A percentile compares a stretch with the other conserved stretches of the same genome.
phyloP scores from a whole-genome alignment of 2,888 invertebrate species.

The Megamerina dolium region DNA sequence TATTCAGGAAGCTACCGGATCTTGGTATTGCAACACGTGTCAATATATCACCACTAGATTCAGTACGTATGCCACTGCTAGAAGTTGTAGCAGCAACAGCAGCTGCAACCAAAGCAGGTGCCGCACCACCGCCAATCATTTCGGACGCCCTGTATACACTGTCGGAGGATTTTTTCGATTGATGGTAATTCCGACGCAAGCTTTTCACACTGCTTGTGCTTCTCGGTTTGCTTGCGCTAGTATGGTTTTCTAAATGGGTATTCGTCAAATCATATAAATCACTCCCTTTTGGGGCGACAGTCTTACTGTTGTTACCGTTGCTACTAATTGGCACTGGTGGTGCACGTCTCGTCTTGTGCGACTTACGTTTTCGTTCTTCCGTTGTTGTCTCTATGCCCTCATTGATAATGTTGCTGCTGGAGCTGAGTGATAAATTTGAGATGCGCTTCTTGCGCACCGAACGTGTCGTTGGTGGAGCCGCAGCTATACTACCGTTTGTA shows the following conservation, averaged over 20 bases:
- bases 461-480: slow-evolving; percentile 55
- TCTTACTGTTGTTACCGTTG: slow-evolving; percentile 14
- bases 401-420: slow-evolving; percentile 56
- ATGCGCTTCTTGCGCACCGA: slow-evolving; percentile 71
- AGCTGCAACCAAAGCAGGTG: slow-evolving; percentile 14
- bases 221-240: background rate
- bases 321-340: slow-evolving; percentile 49
- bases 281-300: slow-evolving; percentile 1
- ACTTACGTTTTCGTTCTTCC: slow-evolving; percentile 55
- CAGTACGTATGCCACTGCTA: slow-evolving; percentile 33
- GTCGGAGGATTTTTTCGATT: slow-evolving; percentile 23
- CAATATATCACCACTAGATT: slow-evolving; percentile 70
- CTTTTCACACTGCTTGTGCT: slow-evolving; percentile 3
- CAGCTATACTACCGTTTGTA: slow-evolving; percentile 28
- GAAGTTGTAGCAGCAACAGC: slow-evolving; percentile 22
- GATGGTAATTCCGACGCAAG: slow-evolving; percentile 7
- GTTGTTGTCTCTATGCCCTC: slow-evolving; percentile 50
- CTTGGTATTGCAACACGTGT: slow-evolving; percentile 82
- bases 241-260: background rate
- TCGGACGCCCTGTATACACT: slow-evolving; percentile 24
- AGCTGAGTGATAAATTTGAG: slow-evolving; percentile 57
- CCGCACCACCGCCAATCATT: slow-evolving; percentile 17
- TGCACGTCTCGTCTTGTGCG: slow-evolving; percentile 54
- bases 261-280: too few relatives aligned
- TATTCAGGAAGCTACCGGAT: slow-evolving; percentile 78